These are phyloP conservation scores for Aelia acuminata DNA, from an alignment of 2,888 invertebrate species.

Conservation along the genomic window DNA sequence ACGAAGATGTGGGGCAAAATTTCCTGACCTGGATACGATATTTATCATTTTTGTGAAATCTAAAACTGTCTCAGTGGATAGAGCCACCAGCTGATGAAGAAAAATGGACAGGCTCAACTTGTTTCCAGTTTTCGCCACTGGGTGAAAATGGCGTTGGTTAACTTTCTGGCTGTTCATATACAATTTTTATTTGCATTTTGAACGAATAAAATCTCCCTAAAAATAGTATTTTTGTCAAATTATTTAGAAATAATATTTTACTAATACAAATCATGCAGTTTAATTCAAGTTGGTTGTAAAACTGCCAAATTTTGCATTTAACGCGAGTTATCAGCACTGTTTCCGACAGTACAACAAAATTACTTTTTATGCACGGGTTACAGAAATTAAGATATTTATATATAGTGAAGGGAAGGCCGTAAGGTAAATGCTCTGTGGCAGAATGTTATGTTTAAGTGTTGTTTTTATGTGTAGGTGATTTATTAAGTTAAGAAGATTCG, in stretches of 20 bases:
- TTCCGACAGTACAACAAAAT: slow-evolving; percentile 68
- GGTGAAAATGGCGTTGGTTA: slow-evolving; percentile 57
- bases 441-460: slow-evolving; percentile 63
- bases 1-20: slow-evolving; percentile 78
- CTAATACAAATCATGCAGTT: neutral
- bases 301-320: slow-evolving; percentile 61
- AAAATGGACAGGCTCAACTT: slow-evolving; percentile 58
- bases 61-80: neutral
- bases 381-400: slow-evolving; percentile 68
- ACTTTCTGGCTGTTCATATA: neutral
- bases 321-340: slow-evolving; percentile 66
- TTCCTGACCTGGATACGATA: slow-evolving; percentile 78
- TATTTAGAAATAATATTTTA: slow-evolving; percentile 2
- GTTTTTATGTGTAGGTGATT: slow-evolving; percentile 52
- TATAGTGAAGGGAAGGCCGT: slow-evolving; percentile 67
- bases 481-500: slow-evolving; percentile 24
- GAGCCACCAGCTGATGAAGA: slow-evolving; percentile 60
- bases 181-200: neutral
- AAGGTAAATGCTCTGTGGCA: slow-evolving; percentile 65
- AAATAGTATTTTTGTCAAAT: neutral
- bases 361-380: slow-evolving; percentile 68
- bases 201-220: slow-evolving; percentile 27
- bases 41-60: slow-evolving; percentile 74
- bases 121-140: slow-evolving; percentile 63
- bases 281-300: slow-evolving; percentile 5